These are phyloP conservation scores for Aphodius granarius DNA, from an alignment of 2,888 invertebrate species.

Conservation along the genomic window DNA sequence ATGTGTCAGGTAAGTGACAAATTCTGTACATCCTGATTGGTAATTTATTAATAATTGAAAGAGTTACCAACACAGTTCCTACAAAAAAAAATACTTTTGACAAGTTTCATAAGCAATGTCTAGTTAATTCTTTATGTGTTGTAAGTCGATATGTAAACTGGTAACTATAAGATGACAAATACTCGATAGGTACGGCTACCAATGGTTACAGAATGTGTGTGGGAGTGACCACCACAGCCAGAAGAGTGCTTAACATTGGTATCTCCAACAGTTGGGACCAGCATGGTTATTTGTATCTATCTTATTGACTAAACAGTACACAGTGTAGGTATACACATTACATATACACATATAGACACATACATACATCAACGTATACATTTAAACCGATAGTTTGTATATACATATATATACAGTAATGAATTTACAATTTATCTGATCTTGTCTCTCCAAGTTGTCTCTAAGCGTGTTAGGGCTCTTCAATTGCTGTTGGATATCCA, in stretches of 20 bases:
- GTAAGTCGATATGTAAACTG: not conserved
- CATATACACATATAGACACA: not conserved
- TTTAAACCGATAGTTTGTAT: not conserved
- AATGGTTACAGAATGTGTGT: conserved; percentile 4
- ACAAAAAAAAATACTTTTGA: too few relatives aligned
- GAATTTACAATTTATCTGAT: conserved; percentile 14
- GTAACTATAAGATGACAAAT: not conserved
- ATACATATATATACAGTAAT: conserved; percentile 14
- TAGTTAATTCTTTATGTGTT: not conserved
- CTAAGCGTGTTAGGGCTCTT: conserved; percentile 9
- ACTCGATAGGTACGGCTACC: conserved; percentile 8
- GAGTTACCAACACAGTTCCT: too few relatives aligned
- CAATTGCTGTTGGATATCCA: conserved; percentile 8
- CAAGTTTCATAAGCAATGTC: too few relatives aligned
- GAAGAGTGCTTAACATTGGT: not conserved
- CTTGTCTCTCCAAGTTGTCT: conserved; percentile 7
- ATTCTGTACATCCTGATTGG: too few relatives aligned
- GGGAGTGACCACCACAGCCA: not conserved
- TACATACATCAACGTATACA: not conserved
- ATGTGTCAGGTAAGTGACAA: too few relatives aligned
- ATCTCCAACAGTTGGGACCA: not conserved
- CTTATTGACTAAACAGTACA: not conserved
- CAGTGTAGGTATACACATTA: too few relatives aligned
- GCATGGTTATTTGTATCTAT: not conserved
- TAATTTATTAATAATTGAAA: too few relatives aligned